Base-by-base conservation (phyloP, 2,797 vertebrate species). In the Petrocephalus schoutedeni region DNA sequence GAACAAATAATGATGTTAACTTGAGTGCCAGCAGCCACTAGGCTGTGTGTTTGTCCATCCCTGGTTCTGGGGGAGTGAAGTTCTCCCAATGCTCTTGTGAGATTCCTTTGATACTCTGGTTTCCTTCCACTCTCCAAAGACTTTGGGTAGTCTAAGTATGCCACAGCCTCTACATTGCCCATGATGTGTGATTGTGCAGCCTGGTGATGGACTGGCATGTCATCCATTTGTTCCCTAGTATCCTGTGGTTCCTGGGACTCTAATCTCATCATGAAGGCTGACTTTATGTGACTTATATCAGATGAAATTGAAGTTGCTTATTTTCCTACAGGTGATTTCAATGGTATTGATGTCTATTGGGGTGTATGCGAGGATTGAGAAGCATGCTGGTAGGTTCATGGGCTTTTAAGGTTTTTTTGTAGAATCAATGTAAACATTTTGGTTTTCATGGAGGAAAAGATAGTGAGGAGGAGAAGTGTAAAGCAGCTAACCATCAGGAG, bases 341-440 rank as follows among this genome's bases (percentile, higher is more conserved):
- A 87, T 98, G 93, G 94, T 95, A 90, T 94, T 98, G 97, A 94
- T 99, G 91, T 93, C 93, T 0, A 95, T 98, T 32, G 98, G 98
- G 0, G 92, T 99, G 67, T 98, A 98, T 0, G 97, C 98, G 1
- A 95, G 97, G 85, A 91, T 97, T 85, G 95, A 94, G 92, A 99
- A 99, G 91, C 97, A 98, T 0, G 95, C 96, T 93, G 97, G 98
- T 97, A 92, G 94, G 92, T 74, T 89, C 77, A 41, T 36, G 10
- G 28, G 3, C 21, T 36, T 64, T 23, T 74, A 45, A 45, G 4
- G 41, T 19, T 77, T 67, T 1, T 67, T 67, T 67, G 64, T 12
- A 21, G 32, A 5, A 4, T 54, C 53, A 32, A 19, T 86, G 56
- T 36, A 86, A 77, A 23, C 10, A 21, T n/a, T 86, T 45, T 45